Conservation (phyloP, 2,888 invertebrate genomes). For the Marronus borbonicus region DNA sequence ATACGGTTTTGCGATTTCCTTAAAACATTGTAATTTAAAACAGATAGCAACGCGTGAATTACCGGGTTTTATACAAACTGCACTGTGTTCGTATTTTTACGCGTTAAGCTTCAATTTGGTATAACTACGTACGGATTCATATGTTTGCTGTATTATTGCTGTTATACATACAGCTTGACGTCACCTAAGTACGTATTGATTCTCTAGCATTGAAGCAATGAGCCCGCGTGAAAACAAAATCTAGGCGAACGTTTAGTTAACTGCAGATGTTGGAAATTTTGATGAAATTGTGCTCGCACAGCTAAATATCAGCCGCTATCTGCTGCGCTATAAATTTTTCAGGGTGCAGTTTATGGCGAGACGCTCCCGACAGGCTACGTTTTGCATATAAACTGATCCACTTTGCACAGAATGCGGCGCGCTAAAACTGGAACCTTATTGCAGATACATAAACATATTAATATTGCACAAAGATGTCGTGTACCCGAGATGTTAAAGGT, state of each 20-base stretch:
- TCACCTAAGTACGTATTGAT: constrained; percentile 23
- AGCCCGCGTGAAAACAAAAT: neutral
- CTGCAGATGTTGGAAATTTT: constrained; percentile 15
- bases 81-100: too few species aligned
- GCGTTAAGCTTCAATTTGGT: too few species aligned
- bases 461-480: constrained; percentile 26
- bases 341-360: constrained; percentile 10
- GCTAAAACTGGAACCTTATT: constrained; percentile 28
- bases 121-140: too few species aligned
- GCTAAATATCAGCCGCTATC: constrained; percentile 21
- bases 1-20: too few species aligned
- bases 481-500: constrained; percentile 7
- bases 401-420: constrained; percentile 30
- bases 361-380: neutral
- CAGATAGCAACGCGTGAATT: too few species aligned
- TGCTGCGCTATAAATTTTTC: constrained; percentile 28
- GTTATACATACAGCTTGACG: neutral
- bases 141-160: too few species aligned
- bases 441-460: constrained; percentile 43
- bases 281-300: constrained; percentile 1
- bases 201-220: neutral
- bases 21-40: too few species aligned
- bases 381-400: constrained; percentile 35
- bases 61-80: too few species aligned
- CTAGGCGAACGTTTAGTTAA: neutral